Evolutionary conservation across 2,797 vertebrate species (phyloP), one percentile per base, ranked within the genome.

Genomic region (Masticophis lateralis): DNA sequence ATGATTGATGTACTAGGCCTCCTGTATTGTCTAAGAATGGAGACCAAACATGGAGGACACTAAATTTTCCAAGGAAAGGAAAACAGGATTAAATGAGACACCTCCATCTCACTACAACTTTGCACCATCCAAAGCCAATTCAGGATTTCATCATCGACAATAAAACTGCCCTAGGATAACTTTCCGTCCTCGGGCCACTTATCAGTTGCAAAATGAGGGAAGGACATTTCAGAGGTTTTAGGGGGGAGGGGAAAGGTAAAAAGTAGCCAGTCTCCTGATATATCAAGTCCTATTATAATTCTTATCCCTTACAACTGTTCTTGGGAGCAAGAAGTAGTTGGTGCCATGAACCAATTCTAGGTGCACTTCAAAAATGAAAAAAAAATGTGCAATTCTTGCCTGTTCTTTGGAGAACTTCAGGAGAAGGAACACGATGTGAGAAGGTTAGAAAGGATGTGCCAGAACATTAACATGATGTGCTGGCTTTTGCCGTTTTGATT

Each of bases 1-100:
- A 57, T 57, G 56, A 0, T 57, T 57, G 56, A 57, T 57, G 56
- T 16, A 57, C 56, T 37, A 5, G 61, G 2, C 2, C 47, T 27
- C 57, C 7, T 1, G 60, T 61, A 0, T 27, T 0, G 0, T 25
- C 1, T 32, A 20, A 63, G 55, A 88, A 55, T 14, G 89, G 86
- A 93, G 37, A 53, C 88, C 0, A 28, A 0, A 10, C 0, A 2
- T 1, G 0, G 90, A 66, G 18, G 86, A 2, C 28, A 83, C 90
- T 83, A 7, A 0, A 66, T 66, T 66, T 66, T 66, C 63, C 63
- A n/a, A 66, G 12, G 13, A 66, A 66, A 66, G 12, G 13, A 66
- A 66, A 66, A 37, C 16, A 32, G n/a, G 14, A 2, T 32, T 69
- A 79, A 79, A 79, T 10, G 32, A 43, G 69, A 37, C 32, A 20